phyloP scores from a whole-genome alignment of 2,888 invertebrate genomes.

The Phyto melanocephala region DNA sequence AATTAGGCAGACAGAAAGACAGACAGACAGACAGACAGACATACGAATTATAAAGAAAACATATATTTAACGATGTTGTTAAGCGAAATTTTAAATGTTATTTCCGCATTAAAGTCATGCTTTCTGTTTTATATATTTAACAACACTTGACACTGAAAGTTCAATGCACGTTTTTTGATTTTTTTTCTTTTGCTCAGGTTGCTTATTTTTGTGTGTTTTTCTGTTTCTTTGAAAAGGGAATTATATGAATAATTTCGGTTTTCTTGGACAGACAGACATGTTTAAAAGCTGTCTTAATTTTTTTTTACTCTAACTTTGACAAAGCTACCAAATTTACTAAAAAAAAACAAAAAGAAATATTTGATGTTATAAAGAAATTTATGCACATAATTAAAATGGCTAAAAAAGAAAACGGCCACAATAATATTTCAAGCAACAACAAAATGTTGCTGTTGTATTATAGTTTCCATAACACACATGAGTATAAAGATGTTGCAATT shows the following conservation, averaged over 20 bases:
- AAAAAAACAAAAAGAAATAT: not conserved
- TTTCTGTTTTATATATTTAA: constrained; percentile 16
- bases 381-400: constrained; percentile 38
- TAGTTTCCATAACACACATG: too few relatives aligned
- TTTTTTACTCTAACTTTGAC: not conserved
- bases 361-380: constrained; percentile 9
- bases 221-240: constrained; percentile 18
- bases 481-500: not conserved
- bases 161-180: constrained; percentile 44
- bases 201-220: not conserved
- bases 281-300: not conserved
- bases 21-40: not conserved
- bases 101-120: constrained; percentile 55
- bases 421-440: not conserved
- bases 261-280: constrained; percentile 15
- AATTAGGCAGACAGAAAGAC: too few relatives aligned
- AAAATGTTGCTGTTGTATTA: not conserved
- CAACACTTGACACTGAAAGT: constrained; percentile 49
- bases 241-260: constrained; percentile 36
- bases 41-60: not conserved
- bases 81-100: constrained; percentile 30
- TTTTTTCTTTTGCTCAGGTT: not conserved
- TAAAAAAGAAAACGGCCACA: not conserved
- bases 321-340: not conserved
- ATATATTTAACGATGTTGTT: constrained; percentile 8